Conservation (phyloP, 2,888 invertebrate genomes). For the Macrosoma leucophasiata region DNA sequence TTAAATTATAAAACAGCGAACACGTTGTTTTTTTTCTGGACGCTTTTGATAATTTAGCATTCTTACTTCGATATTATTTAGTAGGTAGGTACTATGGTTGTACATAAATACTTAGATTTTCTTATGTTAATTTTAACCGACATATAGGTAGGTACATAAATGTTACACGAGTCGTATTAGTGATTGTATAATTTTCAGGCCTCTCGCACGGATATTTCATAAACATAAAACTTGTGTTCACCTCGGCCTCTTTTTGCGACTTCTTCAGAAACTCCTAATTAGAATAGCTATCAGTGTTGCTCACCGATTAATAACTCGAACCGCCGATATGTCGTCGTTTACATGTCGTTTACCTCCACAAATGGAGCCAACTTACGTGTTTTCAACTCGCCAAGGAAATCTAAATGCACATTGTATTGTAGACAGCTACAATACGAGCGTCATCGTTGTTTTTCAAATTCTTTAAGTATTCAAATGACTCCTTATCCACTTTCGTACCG, state of each 20-base stretch:
- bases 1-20: too few species aligned
- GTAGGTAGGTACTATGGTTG: too few species aligned
- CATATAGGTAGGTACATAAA: too few species aligned
- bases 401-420: slow-evolving; percentile 26
- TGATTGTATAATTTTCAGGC: too few species aligned
- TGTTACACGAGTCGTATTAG: too few species aligned
- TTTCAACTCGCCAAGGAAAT: slow-evolving; percentile 50
- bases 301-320: slow-evolving; percentile 68
- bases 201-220: too few species aligned
- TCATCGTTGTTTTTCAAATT: slow-evolving; percentile 35
- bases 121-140: too few species aligned
- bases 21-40: too few species aligned
- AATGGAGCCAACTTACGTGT: slow-evolving; percentile 38
- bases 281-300: slow-evolving; percentile 72
- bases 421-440: slow-evolving; percentile 26
- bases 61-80: too few species aligned
- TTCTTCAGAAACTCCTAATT: slow-evolving; percentile 56
- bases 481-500: slow-evolving; percentile 46
- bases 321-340: slow-evolving; percentile 58
- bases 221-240: slow-evolving; percentile 46
- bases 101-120: too few species aligned
- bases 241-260: slow-evolving; percentile 66
- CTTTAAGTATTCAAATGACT: slow-evolving; percentile 56
- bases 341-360: slow-evolving; percentile 69
- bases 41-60: too few species aligned